phyloP scores from a whole-genome alignment of 2,797 vertebrate species.

The Myotis findleyi region DNA sequence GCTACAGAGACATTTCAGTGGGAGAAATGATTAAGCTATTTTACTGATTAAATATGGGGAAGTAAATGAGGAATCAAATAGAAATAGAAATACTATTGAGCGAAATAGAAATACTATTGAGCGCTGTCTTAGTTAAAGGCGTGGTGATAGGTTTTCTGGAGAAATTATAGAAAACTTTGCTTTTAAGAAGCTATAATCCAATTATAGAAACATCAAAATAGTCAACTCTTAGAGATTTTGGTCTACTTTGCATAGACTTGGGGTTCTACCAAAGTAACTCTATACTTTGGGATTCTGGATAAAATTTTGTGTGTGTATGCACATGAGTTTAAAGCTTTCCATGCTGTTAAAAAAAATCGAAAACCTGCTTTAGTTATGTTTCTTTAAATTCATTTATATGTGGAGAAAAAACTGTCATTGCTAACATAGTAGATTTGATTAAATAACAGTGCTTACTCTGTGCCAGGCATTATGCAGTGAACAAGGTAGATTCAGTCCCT shows the following conservation, averaged over 20 bases:
- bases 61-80: not conserved
- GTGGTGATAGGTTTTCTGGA: not conserved
- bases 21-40: not conserved
- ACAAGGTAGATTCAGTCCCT: not conserved
- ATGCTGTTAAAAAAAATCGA: not conserved
- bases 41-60: not conserved
- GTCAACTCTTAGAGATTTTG: not conserved
- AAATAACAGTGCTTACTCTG: not conserved
- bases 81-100: not conserved
- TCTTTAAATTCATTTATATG: not conserved
- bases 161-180: not conserved
- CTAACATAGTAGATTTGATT: not conserved
- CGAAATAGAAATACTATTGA: not conserved
- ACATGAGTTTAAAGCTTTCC: not conserved
- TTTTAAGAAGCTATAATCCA: not conserved
- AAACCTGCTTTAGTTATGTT: not conserved
- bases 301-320: not conserved
- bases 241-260: conserved; percentile 10
- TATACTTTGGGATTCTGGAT: not conserved
- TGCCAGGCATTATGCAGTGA: not conserved
- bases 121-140: not conserved
- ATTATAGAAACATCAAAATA: not conserved
- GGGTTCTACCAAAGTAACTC: not conserved
- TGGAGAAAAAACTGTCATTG: not conserved
- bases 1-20: not conserved